Conservation (phyloP, 2,113 vertebrate species). For the Sceloporus tristichus region DNA sequence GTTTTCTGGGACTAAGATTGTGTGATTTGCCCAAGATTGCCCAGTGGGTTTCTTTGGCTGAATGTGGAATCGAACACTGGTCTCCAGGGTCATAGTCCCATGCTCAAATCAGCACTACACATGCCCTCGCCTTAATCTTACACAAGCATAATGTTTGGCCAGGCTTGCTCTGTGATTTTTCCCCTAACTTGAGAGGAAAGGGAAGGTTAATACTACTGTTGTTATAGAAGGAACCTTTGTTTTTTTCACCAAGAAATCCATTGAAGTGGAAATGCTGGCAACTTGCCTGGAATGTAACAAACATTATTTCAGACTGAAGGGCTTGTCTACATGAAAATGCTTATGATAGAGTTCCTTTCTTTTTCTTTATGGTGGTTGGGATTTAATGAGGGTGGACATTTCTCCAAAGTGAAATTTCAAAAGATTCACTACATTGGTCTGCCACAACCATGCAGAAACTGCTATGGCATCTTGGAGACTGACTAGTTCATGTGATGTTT, state of each 20-base stretch:
- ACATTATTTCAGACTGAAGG: constrained; percentile 9
- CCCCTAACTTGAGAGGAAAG: background rate
- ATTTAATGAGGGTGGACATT: background rate
- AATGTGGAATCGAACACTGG: too few species aligned
- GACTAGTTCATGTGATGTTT: background rate
- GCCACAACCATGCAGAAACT: background rate
- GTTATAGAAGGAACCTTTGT: background rate
- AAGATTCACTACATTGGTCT: background rate
- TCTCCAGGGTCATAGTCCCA: too few species aligned
- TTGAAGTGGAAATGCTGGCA: constrained; percentile 13
- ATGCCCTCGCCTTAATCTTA: background rate
- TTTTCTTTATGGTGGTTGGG: background rate
- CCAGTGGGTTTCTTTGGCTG: too few species aligned
- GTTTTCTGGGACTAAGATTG: too few species aligned
- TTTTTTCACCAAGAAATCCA: background rate
- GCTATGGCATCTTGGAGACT: background rate
- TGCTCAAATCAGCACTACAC: too few species aligned
- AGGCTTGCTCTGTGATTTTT: background rate
- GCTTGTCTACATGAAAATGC: background rate
- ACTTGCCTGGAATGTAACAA: constrained; percentile 10
- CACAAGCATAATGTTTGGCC: background rate
- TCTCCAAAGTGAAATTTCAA: background rate
- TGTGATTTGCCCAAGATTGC: too few species aligned
- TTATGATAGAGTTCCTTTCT: background rate
- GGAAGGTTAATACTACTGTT: background rate